phyloP scores from a whole-genome alignment of 2,113 vertebrate genomes.

The Leucosticte australis region DNA sequence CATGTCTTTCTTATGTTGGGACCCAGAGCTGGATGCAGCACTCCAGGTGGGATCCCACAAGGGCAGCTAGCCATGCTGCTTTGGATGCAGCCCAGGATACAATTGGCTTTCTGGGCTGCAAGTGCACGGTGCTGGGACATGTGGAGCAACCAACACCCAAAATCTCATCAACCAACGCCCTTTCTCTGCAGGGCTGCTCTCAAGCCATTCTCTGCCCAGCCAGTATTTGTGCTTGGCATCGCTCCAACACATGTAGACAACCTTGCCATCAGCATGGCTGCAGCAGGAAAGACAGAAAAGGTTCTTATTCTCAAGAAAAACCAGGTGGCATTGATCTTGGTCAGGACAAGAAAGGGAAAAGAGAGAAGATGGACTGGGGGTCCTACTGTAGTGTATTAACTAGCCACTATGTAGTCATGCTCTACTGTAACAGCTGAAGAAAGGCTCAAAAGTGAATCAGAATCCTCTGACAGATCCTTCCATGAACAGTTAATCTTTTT shows the following conservation, averaged over 20 bases:
- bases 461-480: neutral
- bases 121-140: accelerated
- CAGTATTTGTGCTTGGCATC: neutral
- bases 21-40: neutral
- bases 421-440: neutral
- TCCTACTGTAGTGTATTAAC: neutral
- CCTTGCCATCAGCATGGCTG: neutral
- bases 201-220: neutral
- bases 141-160: neutral
- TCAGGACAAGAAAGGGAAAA: neutral
- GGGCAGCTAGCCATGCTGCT: neutral
- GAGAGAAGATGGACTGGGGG: neutral
- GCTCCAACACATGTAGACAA: neutral
- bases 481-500: neutral
- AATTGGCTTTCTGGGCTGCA: neutral
- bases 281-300: neutral
- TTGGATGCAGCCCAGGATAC: neutral
- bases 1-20: accelerated
- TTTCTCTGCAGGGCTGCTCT: neutral
- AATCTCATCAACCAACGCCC: neutral
- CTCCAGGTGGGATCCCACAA: neutral
- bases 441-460: neutral
- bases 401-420: neutral
- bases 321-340: neutral
- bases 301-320: neutral